phyloP scores from a whole-genome alignment of 2,888 invertebrate genomes.

The Drosophila recens region DNA sequence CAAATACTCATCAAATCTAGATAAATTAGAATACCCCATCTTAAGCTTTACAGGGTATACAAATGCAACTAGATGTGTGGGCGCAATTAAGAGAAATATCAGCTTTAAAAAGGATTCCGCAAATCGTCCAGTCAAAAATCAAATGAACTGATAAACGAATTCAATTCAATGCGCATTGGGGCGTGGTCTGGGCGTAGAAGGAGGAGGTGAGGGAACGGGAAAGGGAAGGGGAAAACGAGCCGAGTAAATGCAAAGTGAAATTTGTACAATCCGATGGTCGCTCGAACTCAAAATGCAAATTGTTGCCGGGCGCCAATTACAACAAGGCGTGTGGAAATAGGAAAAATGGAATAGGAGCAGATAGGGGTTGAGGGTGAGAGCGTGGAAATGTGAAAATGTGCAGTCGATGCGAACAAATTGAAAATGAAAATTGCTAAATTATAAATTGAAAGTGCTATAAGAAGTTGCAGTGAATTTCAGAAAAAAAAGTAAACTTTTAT shows the following conservation, averaged over 20 bases:
- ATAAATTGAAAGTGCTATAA: slow-evolving; percentile 21
- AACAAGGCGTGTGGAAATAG: slow-evolving; percentile 24
- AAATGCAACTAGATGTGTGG: slow-evolving; percentile 15
- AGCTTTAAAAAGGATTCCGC: slow-evolving; percentile 39
- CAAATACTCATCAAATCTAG: not conserved
- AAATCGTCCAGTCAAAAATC: slow-evolving; percentile 52
- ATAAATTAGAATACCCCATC: not conserved
- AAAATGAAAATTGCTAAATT: slow-evolving; percentile 58
- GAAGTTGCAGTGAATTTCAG: slow-evolving; percentile 30
- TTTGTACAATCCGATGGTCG: slow-evolving; percentile 54
- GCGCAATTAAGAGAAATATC: slow-evolving; percentile 42
- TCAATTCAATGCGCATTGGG: slow-evolving; percentile 51
- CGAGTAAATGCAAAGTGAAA: slow-evolving; percentile 48
- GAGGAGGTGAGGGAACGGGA: not conserved
- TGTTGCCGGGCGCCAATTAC: slow-evolving; percentile 58
- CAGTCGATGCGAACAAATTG: slow-evolving; percentile 45
- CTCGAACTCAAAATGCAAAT: slow-evolving; percentile 44
- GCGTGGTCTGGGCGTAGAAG: slow-evolving; percentile 3
- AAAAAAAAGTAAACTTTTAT: slow-evolving; percentile 69
- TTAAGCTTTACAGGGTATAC: slow-evolving; percentile 1
- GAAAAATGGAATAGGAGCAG: not conserved
- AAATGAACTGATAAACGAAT: slow-evolving; percentile 69
- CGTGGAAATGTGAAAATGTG: slow-evolving; percentile 20
- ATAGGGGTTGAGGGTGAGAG: not conserved
- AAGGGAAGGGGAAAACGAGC: not conserved